Base-by-base conservation (phyloP, 1,140 invertebrate species). In the Zaprionus taronus region DNA sequence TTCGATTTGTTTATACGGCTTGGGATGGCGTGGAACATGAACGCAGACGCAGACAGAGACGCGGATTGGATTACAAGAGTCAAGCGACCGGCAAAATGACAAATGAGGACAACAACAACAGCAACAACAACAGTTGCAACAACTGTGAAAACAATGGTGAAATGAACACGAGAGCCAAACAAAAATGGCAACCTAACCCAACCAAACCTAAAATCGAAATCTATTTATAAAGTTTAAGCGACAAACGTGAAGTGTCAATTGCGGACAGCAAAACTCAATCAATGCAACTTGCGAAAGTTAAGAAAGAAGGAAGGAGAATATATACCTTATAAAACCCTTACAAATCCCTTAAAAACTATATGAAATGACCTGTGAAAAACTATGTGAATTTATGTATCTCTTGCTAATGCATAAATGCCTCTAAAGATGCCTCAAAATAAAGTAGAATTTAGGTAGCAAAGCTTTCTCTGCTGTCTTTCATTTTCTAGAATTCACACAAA, bases 31-130 rank as follows among this genome's bases (percentile, higher is more conserved):
- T 51, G 67, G 58, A 34, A 60, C 47, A 41, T 51, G 20, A 67
- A 47, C 56, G 53, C 28, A 44, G 65, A 75, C 65, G 62, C 55
- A 44, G 60, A 72, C 65, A 56, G 20, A 55, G 65, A 72, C 36
- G 66, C 60, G 75, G 70, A 73, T 73, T 77, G 70, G 70, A 73
- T 77, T 77, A 73, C 75, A 58, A 51, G 47, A 51, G 62, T 63
- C 57, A 77, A 51, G 73, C 68, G 68, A 60, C 55, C 73, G 77
- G 60, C 61, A 49, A 78, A 87, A 84, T 89, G 81, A 87, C 84
- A 87, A 87, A 87, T 87, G 80, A 79, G 84, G 61, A 56, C 83
- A 87, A 89, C 69, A 80, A 47, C 20, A 63, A n/a, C 57, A 74
- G 38, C 47, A 80, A 47, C 44, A 51, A 53, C 60, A 69, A 65